A percentile compares a stretch with the other conserved stretches of the same genome.
These are phyloP conservation scores for Apeira syringaria DNA, from an alignment of 2,888 invertebrate genomes.

Conservation along the genomic window DNA sequence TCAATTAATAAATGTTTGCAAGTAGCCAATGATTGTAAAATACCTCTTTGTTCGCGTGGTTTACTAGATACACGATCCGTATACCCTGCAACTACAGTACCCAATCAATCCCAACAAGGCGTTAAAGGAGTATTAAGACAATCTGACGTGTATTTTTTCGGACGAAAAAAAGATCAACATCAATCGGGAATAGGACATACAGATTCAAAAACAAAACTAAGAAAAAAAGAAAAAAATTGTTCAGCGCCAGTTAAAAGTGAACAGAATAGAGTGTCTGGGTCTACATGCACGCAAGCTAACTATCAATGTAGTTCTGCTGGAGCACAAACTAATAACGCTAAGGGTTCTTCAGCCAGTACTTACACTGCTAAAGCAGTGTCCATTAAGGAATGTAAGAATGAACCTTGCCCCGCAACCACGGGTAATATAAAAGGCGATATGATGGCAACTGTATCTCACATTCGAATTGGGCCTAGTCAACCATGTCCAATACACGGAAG, in stretches of 20 bases:
- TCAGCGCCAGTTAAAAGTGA: conserved; percentile 23
- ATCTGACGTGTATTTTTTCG: conserved; percentile 63
- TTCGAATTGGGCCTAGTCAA: conserved; percentile 60
- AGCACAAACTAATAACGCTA: conserved; percentile 42
- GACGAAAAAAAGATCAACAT: conserved; percentile 46
- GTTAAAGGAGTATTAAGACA: conserved; percentile 27
- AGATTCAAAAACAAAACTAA: conserved; percentile 27
- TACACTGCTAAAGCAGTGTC: conserved; percentile 49
- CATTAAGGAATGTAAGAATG: conserved; percentile 50
- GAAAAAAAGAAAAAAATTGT: conserved; percentile 19
- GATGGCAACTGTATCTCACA: conserved; percentile 64
- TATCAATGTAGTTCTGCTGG: conserved; percentile 23
- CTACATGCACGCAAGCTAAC: conserved; percentile 10
- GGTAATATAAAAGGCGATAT: conserved; percentile 50
- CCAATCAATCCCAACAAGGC: conserved; percentile 26
- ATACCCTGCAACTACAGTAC: conserved; percentile 37
- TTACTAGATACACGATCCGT: conserved; percentile 29
- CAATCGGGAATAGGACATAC: conserved; percentile 59
- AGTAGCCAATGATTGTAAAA: conserved; percentile 33
- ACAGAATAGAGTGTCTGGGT: neutral
- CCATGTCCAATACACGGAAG: conserved; percentile 58
- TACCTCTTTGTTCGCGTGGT: conserved; percentile 15
- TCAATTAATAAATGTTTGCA: conserved; percentile 74
- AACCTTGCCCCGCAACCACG: conserved; percentile 42
- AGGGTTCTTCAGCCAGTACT: conserved; percentile 37